phyloP scores from a whole-genome alignment of 2,113 vertebrate species.

The Sylvilagus bachmani region DNA sequence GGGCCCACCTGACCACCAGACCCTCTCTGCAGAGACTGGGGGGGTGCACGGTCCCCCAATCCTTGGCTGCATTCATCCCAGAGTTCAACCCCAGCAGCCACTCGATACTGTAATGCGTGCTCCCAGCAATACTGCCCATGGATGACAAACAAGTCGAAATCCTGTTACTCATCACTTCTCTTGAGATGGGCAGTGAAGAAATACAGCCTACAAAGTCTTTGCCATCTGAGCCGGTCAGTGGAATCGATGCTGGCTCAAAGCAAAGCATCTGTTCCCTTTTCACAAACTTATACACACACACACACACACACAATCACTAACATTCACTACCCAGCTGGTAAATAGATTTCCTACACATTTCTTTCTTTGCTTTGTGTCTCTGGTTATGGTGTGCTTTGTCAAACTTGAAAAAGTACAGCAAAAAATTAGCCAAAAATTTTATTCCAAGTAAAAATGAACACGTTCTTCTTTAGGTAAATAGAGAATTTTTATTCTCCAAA shows the following conservation, averaged over 20 bases:
- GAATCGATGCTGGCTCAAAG: neutral
- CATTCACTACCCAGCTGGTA: neutral
- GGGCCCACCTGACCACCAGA: neutral
- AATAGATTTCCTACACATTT: neutral
- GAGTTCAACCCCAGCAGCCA: neutral
- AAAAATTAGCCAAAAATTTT: neutral
- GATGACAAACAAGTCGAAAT: accelerated
- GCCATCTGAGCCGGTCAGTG: neutral
- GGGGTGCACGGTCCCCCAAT: neutral
- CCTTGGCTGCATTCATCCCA: neutral
- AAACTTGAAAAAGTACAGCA: neutral
- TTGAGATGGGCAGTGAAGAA: neutral
- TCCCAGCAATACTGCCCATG: neutral
- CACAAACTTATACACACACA: neutral
- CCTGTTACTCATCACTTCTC: neutral
- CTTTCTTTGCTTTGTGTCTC: neutral
- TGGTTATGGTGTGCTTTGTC: neutral
- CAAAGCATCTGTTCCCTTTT: neutral
- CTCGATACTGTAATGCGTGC: neutral
- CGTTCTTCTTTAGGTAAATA: neutral
- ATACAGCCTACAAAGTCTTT: neutral
- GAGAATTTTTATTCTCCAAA: neutral
- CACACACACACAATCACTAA: neutral
- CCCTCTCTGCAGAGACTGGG: neutral
- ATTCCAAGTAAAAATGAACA: neutral